A percentile compares a stretch with the other conserved stretches of the same genome.
Evolutionary conservation across 2,888 invertebrate genomes (phyloP).

Genomic region (Ethmia dodecea): DNA sequence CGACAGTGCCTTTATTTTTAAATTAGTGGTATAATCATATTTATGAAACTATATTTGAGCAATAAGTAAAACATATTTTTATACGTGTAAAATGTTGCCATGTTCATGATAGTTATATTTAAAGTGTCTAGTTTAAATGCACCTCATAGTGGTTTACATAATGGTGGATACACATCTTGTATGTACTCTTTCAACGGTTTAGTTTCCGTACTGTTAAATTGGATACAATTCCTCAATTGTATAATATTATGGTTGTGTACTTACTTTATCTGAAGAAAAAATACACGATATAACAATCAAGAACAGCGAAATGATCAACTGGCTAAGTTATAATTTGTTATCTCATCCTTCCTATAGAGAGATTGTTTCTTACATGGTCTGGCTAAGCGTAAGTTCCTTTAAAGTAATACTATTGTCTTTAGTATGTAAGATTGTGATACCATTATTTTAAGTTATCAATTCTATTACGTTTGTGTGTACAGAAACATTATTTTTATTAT

Average conservation of each 20-base stretch:
- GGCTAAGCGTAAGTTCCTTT: conserved; percentile 71
- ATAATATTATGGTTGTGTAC: conserved; percentile 69
- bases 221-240: conserved; percentile 44
- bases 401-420: conserved; percentile 51
- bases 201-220: conserved; percentile 23
- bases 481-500: conserved; percentile 22
- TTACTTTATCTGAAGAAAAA: conserved; percentile 43
- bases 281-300: conserved; percentile 1
- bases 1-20: conserved; percentile 74
- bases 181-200: conserved; percentile 18
- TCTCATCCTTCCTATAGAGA: conserved; percentile 39
- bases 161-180: conserved; percentile 6
- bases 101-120: conserved; percentile 68
- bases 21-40: conserved; percentile 59
- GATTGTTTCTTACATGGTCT: conserved; percentile 56
- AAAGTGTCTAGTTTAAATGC: conserved; percentile 34
- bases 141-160: conserved; percentile 27
- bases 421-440: conserved; percentile 73
- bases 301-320: conserved; percentile 31
- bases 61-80: conserved; percentile 71
- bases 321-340: conserved; percentile 39
- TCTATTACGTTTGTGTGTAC: conserved; percentile 51
- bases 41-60: conserved; percentile 69
- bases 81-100: conserved; percentile 75
- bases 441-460: conserved; percentile 66